phyloP scores from a whole-genome alignment of 2,113 vertebrate genomes.

The Corvus hawaiiensis region DNA sequence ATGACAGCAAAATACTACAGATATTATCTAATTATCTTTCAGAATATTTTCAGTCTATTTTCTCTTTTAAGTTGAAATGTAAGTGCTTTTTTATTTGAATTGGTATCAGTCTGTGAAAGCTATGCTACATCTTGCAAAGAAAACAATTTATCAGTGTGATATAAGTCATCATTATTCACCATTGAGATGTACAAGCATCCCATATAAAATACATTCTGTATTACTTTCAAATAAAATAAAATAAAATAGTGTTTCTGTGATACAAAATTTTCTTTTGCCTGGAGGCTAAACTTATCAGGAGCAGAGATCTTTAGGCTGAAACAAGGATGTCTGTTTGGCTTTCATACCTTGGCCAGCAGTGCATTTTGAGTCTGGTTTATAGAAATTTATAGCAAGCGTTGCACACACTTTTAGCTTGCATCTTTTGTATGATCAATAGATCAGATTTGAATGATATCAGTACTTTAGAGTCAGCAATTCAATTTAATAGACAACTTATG shows the following conservation, averaged over 20 bases:
- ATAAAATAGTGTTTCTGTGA: background rate
- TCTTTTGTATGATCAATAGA: constrained; percentile 59
- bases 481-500: constrained; percentile 56
- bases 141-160: background rate
- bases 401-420: background rate
- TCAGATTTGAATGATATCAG: constrained; percentile 62
- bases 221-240: background rate
- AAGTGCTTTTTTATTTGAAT: background rate
- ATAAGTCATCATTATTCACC: background rate
- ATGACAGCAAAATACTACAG: background rate
- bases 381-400: constrained; percentile 26
- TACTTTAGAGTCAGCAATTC: constrained; percentile 53
- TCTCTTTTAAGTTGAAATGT: background rate
- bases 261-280: background rate
- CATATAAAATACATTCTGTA: background rate
- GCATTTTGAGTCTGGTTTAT: background rate
- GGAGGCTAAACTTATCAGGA: background rate
- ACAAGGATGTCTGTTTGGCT: background rate
- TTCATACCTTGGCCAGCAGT: background rate
- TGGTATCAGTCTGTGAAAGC: background rate
- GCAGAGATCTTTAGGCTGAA: background rate
- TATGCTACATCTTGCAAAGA: background rate
- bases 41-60: background rate
- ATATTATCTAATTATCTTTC: background rate
- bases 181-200: background rate